Evolutionary conservation across 2,888 invertebrate genomes (phyloP).

Genomic region (Sarcophaga carnaria): DNA sequence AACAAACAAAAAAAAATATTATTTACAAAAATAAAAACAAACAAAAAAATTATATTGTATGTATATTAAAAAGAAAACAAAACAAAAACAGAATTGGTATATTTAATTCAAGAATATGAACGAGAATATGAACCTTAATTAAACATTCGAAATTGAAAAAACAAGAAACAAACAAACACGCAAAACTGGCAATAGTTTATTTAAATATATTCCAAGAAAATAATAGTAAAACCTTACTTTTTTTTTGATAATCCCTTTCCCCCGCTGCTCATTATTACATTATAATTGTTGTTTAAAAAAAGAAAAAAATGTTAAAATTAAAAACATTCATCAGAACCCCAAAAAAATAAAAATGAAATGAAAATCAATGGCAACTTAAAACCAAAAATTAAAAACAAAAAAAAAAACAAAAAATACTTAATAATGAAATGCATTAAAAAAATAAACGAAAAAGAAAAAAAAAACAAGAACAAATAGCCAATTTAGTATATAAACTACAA

Average conservation of each 20-base stretch:
- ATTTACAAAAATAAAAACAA: constrained; percentile 65
- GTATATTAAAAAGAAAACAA: constrained; percentile 54
- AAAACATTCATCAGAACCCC: not conserved
- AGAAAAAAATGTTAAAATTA: not conserved
- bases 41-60: constrained; percentile 47
- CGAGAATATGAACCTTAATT: not conserved
- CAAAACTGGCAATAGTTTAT: not conserved
- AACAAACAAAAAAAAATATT: constrained; percentile 57
- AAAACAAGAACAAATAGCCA: constrained; percentile 66
- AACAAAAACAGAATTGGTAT: constrained; percentile 55
- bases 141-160: no score
- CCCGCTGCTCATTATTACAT: not conserved
- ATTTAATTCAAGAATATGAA: constrained; percentile 13
- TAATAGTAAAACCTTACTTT: not conserved
- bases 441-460: constrained; percentile 52
- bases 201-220: no score
- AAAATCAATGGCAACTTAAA: constrained; percentile 20
- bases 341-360: not conserved
- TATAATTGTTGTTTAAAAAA: not conserved
- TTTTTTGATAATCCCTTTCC: not conserved
- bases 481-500: constrained; percentile 59
- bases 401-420: constrained; percentile 41
- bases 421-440: constrained; percentile 40
- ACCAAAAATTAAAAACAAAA: not conserved
- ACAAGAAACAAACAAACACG: not conserved